Conservation (phyloP, 2,797 vertebrate genomes). For the Nannoperca australis region DNA sequence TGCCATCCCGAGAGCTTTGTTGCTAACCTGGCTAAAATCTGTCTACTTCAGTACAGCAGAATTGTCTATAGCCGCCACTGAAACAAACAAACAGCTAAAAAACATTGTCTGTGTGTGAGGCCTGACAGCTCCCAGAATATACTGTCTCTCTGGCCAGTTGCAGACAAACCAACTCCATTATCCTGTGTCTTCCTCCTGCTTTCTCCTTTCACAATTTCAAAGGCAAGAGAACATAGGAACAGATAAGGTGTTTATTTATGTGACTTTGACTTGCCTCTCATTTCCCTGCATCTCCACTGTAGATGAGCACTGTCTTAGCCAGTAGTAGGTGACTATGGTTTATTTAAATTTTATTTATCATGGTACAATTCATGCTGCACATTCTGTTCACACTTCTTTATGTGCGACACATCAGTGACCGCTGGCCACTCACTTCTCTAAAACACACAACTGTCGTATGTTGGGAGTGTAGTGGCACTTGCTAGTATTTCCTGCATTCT, state of each 20-base stretch:
- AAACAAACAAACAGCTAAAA: constrained; percentile 30
- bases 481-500: neutral
- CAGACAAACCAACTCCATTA: constrained; percentile 28
- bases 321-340: neutral
- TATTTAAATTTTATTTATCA: constrained; percentile 8
- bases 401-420: neutral
- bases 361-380: constrained; percentile 9
- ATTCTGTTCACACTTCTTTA: constrained; percentile 5
- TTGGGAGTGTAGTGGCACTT: neutral
- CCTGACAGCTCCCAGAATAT: constrained; percentile 39
- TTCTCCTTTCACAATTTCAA: constrained; percentile 28
- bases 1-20: neutral
- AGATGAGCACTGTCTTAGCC: constrained; percentile 19
- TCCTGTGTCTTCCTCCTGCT: constrained; percentile 17
- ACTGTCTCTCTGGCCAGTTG: constrained; percentile 19
- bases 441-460: neutral
- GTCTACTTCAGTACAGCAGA: neutral
- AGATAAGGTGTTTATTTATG: constrained; percentile 61
- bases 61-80: constrained; percentile 15
- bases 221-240: constrained; percentile 31
- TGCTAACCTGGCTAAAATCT: neutral
- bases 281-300: constrained; percentile 30
- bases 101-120: constrained; percentile 6
- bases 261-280: constrained; percentile 39
- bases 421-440: neutral